A percentile compares a stretch with the other conserved stretches of the same genome.
phyloP scores from a whole-genome alignment of 2,888 invertebrate genomes.

The Tetragonisca angustula region DNA sequence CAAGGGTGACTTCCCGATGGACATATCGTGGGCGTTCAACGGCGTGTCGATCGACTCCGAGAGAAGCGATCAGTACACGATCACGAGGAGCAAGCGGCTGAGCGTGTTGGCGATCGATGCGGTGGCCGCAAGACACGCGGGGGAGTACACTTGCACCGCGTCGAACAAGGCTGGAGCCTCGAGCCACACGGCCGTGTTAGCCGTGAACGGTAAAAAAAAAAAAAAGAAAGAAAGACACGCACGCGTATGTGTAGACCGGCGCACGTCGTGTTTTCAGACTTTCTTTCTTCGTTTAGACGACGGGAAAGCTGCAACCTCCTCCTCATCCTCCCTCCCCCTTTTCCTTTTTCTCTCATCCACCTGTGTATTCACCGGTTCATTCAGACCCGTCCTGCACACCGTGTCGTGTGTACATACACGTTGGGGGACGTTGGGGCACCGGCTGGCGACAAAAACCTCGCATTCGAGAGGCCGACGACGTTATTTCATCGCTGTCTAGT shows the following conservation, averaged over 20 bases:
- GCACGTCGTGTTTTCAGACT: constrained; percentile 40
- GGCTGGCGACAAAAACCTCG: no score
- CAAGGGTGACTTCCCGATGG: constrained; percentile 90
- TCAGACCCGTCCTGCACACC: constrained; percentile 21
- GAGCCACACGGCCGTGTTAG: constrained; percentile 85
- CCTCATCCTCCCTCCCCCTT: constrained; percentile 15
- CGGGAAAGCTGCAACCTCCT: constrained; percentile 45
- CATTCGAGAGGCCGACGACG: no score
- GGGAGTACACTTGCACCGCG: constrained; percentile 86
- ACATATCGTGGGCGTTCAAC: constrained; percentile 91
- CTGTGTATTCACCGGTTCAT: constrained; percentile 15
- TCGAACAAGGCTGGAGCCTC: constrained; percentile 85
- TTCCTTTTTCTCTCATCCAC: neutral
- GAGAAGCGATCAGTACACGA: constrained; percentile 67
- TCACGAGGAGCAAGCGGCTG: constrained; percentile 82
- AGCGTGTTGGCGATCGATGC: constrained; percentile 85
- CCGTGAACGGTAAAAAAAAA: constrained; percentile 85
- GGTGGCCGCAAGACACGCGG: constrained; percentile 85
- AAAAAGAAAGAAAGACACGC: constrained; percentile 37
- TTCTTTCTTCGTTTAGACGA: constrained; percentile 44
- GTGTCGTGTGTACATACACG: constrained; percentile 9
- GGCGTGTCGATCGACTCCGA: constrained; percentile 85
- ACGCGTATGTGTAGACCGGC: constrained; percentile 58
- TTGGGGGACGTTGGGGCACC: constrained; percentile 3
- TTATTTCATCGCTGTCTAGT: no score